A percentile compares a stretch with the other conserved stretches of the same genome.
phyloP scores from a whole-genome alignment of 2,888 invertebrate genomes.

The Unio delphinus region DNA sequence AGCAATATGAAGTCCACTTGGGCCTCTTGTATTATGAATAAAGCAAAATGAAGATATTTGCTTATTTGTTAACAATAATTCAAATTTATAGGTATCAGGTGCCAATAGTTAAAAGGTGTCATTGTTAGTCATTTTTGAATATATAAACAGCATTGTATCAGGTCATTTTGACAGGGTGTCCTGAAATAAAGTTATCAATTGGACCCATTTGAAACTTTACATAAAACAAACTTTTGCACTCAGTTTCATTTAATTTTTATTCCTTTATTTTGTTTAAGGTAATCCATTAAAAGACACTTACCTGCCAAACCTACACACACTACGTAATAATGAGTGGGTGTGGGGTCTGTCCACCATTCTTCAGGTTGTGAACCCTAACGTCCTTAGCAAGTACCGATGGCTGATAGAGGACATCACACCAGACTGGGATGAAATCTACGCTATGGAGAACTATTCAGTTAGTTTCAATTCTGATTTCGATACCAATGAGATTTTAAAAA shows the following conservation, averaged over 20 bases:
- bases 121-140: too few relatives aligned
- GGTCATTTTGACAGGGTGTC: too few relatives aligned
- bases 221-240: too few relatives aligned
- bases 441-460: conserved; percentile 56
- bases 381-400: conserved; percentile 56
- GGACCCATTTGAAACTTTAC: not conserved
- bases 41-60: too few relatives aligned
- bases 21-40: too few relatives aligned
- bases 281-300: conserved; percentile 47
- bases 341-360: conserved; percentile 60
- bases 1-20: too few relatives aligned
- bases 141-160: too few relatives aligned
- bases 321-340: conserved; percentile 43
- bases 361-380: conserved; percentile 41
- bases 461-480: conserved; percentile 9
- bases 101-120: too few relatives aligned
- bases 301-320: conserved; percentile 47
- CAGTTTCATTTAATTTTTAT: too few relatives aligned
- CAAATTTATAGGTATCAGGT: too few relatives aligned
- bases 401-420: conserved; percentile 58
- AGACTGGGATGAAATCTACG: conserved; percentile 39
- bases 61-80: too few relatives aligned
- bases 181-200: too few relatives aligned
- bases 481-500: not conserved
- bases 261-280: conserved; percentile 24